Percentiles rank a stretch among this genome's conserved stretches.
Conservation (phyloP, 2,113 vertebrate genomes). For the Paraplagusia blochii region DNA sequence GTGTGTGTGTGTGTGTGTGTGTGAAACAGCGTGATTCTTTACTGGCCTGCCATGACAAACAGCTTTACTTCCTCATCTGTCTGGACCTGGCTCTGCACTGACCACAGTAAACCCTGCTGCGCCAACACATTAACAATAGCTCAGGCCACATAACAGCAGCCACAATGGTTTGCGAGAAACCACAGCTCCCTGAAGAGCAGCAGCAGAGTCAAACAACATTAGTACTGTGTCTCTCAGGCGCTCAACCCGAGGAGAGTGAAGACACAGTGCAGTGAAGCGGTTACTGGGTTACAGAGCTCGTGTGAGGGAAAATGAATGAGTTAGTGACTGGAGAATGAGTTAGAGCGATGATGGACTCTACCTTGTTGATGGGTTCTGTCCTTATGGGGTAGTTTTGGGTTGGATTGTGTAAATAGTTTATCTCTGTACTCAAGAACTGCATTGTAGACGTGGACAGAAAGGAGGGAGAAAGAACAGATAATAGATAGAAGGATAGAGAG, state of each 20-base stretch:
- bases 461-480: slow-evolving; percentile 50
- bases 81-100: slow-evolving; percentile 30
- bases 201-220: slow-evolving; percentile 55
- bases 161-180: slow-evolving; percentile 56
- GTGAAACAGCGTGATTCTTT: slow-evolving; percentile 32
- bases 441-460: slow-evolving; percentile 45
- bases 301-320: slow-evolving; percentile 31
- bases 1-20: background rate
- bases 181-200: slow-evolving; percentile 57
- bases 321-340: slow-evolving; percentile 12
- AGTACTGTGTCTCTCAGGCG: slow-evolving; percentile 33
- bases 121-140: slow-evolving; percentile 56
- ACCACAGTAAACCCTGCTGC: slow-evolving; percentile 47
- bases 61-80: slow-evolving; percentile 25
- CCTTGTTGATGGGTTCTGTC: slow-evolving; percentile 87
- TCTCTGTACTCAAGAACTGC: slow-evolving; percentile 95
- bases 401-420: slow-evolving; percentile 93
- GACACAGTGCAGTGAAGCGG: slow-evolving; percentile 5
- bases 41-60: slow-evolving; percentile 48
- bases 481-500: slow-evolving; percentile 45
- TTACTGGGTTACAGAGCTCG: slow-evolving; percentile 41
- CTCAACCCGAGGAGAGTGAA: too few species aligned
- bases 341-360: slow-evolving; percentile 68
- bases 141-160: slow-evolving; percentile 51
- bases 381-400: slow-evolving; percentile 88